Base-by-base conservation (phyloP, 64 coral and sea anemone genomes). In the Dendrophyllia cribrosa region DNA sequence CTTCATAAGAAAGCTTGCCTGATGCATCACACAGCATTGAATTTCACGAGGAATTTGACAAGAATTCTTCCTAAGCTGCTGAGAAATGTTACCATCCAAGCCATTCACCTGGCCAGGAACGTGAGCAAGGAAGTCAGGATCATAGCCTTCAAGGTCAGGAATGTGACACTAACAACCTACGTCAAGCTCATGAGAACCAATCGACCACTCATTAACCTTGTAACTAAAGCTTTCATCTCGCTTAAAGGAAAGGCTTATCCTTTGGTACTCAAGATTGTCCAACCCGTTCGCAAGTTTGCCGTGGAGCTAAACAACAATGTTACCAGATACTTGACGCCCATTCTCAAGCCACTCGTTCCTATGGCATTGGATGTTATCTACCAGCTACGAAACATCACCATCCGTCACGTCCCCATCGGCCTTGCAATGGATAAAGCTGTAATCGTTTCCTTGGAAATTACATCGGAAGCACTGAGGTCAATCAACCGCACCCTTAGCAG, bases 401-500 rank as follows among this genome's bases (percentile, higher is more conserved):
- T 97, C 19, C 83, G 87, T 47, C 60, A 77, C 20, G 75, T 97
- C 75, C 76, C 92, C 6, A 50, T 97, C 59, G 92, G 95, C 16
- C 20, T 77, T 19, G 84, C 70, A 14, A 52, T 97, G 26, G 95
- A 97, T 52, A 91, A 81, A 23, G 51, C 84, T 44, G 51, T 97
- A 53, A 59, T 84, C 19, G 43, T 78, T 72, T 80, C 95, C 70
- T 19, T 91, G 23, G 76, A 87, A 9, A 63, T 77, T 22, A 59
- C 72, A 55, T 53, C 45, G 17, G 74, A 94, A 59, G 61, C 93
- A 3, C 59, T 94, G 45, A 90, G 73, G 25, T 81, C 59, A 11
- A 13, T 91, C 20, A 97, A 97, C 76, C 92, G 94, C 60, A 97
- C 95, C 16, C 43, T 97, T 13, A 58, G 62, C 8, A 97, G 64